These are phyloP conservation scores for Rhagoletis zephyria DNA, from an alignment of 1,140 invertebrate species.

Conservation along the genomic window DNA sequence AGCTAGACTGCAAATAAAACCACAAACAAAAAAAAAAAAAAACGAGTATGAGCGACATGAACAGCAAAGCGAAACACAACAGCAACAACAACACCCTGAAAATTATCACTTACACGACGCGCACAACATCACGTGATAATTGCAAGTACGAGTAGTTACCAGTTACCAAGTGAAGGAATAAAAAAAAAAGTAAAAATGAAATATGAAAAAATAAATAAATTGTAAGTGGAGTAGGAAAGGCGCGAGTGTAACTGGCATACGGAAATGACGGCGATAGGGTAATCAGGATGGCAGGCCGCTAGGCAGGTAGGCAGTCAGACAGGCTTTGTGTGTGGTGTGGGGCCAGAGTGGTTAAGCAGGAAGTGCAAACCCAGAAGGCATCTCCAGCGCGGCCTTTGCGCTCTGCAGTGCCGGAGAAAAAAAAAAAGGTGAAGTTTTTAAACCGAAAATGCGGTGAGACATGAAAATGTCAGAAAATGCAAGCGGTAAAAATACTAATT, in stretches of 20 bases:
- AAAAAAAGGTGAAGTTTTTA: background rate
- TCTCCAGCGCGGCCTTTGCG: background rate
- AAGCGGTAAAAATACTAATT: constrained; percentile 46
- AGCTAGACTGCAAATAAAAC: constrained; percentile 37
- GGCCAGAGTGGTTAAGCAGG: constrained; percentile 29
- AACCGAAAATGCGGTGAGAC: constrained; percentile 44
- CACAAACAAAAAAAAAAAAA: background rate
- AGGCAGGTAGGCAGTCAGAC: background rate
- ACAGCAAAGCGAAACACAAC: background rate
- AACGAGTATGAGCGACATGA: constrained; percentile 18
- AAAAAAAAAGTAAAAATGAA: background rate
- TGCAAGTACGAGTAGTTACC: constrained; percentile 17
- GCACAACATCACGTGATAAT: constrained; percentile 51
- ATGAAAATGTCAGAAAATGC: constrained; percentile 44
- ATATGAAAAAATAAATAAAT: background rate
- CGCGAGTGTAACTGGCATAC: constrained; percentile 10
- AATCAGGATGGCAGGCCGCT: constrained; percentile 44
- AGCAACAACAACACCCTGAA: constrained; percentile 1
- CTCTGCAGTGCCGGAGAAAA: background rate
- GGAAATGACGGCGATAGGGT: constrained; percentile 45
- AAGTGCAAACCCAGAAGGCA: constrained; percentile 44
- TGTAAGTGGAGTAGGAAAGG: constrained; percentile 19
- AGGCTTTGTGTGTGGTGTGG: background rate
- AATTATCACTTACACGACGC: constrained; percentile 45
- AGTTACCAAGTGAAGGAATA: background rate